A percentile compares a stretch with the other conserved stretches of the same genome.
Conservation (phyloP, 2,797 vertebrate species). For the Anolis apletophallus region DNA sequence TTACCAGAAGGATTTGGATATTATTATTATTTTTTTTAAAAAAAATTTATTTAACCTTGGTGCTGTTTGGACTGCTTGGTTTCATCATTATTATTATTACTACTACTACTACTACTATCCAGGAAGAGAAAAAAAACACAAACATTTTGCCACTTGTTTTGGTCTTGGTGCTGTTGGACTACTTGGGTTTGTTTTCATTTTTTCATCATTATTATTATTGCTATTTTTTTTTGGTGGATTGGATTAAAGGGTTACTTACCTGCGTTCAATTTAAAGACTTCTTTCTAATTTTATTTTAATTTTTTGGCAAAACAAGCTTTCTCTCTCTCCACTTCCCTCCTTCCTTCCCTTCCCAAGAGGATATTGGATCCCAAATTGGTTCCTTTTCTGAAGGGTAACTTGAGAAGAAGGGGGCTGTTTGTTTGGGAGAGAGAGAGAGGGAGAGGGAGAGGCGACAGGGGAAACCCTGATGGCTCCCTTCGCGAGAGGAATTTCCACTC, state of each 20-base stretch:
- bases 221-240: no score
- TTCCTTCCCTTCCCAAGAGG: conserved; percentile 55
- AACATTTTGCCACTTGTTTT: conserved; percentile 40
- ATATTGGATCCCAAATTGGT: conserved; percentile 75
- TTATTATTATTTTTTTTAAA: no score
- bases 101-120: no score
- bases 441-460: conserved; percentile 45
- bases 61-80: no score
- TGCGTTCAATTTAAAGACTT: conserved; percentile 35
- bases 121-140: conserved; percentile 19
- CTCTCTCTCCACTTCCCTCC: not conserved
- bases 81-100: no score
- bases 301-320: conserved; percentile 49
- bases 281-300: no score
- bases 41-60: no score
- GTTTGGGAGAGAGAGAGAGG: conserved; percentile 46
- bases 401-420: conserved; percentile 68
- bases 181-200: not conserved
- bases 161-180: conserved; percentile 29
- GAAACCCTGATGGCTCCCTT: conserved; percentile 46
- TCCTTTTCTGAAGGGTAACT: conserved; percentile 72
- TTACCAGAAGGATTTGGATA: no score
- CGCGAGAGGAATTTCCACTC: conserved; percentile 49
- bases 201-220: not conserved
- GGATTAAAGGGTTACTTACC: not conserved